A percentile compares a stretch with the other conserved stretches of the same genome.
Conservation (phyloP, 2,797 vertebrate species). For the Gymnocypris eckloni region DNA sequence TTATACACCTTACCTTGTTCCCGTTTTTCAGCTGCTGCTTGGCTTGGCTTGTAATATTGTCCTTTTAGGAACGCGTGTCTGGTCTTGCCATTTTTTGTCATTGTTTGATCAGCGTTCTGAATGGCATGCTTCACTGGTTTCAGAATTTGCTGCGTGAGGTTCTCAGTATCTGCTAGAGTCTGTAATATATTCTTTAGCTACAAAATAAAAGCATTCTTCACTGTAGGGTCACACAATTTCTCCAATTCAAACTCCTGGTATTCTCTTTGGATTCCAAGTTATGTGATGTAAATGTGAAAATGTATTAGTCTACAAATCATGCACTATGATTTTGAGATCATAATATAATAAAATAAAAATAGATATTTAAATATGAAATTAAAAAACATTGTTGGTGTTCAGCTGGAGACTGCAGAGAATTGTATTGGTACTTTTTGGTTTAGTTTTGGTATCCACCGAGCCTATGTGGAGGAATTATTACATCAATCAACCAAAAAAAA, state of each 20-base stretch:
- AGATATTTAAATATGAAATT: too few species aligned
- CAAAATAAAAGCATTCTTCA: too few species aligned
- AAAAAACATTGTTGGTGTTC: not conserved
- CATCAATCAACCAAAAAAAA: not conserved
- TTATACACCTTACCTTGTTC: too few species aligned
- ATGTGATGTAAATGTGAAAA: too few species aligned
- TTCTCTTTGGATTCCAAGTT: not conserved
- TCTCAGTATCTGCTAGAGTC: not conserved
- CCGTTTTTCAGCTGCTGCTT: not conserved
- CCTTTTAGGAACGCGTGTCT: not conserved
- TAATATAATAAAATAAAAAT: too few species aligned
- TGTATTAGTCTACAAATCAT: too few species aligned
- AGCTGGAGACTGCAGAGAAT: not conserved
- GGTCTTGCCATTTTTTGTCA: not conserved
- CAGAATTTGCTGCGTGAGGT: not conserved
- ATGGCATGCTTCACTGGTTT: not conserved
- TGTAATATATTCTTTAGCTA: not conserved
- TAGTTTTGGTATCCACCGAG: not conserved
- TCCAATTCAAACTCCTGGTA: too few species aligned
- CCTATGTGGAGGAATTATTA: not conserved
- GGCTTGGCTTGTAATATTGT: not conserved
- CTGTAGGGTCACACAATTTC: not conserved
- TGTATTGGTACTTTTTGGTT: not conserved
- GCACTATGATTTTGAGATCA: too few species aligned
- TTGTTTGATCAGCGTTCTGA: not conserved